phyloP scores from a whole-genome alignment of 2,113 vertebrate species.

The Tetrax tetrax region DNA sequence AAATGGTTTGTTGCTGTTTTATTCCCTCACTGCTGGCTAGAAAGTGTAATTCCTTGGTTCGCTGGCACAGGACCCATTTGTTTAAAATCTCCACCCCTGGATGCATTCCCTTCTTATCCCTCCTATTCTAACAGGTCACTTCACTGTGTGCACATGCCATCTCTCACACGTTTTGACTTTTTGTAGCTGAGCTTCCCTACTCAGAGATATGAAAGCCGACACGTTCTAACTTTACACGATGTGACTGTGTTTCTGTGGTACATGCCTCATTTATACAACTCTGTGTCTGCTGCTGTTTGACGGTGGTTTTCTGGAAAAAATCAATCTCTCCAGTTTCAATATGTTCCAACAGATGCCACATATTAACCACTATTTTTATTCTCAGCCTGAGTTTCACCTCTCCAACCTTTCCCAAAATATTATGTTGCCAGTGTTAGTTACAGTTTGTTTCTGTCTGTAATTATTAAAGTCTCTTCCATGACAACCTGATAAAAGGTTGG shows the following conservation, averaged over 20 bases:
- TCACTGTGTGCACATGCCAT: not conserved
- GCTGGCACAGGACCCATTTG: not conserved
- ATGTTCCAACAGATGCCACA: constrained; percentile 57
- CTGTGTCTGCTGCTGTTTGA: constrained; percentile 15
- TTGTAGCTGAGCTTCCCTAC: not conserved
- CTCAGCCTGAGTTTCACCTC: constrained; percentile 43
- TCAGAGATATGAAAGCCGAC: not conserved
- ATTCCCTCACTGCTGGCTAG: not conserved
- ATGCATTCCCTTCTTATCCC: constrained; percentile 4
- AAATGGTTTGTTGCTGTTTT: not conserved
- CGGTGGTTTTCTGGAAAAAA: constrained; percentile 55
- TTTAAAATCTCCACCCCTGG: not conserved
- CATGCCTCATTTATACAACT: not conserved
- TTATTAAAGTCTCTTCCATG: constrained; percentile 57
- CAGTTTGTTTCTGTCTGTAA: constrained; percentile 66
- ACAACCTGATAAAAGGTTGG: constrained; percentile 65
- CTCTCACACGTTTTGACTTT: not conserved
- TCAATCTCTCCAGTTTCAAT: constrained; percentile 44
- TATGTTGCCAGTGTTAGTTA: constrained; percentile 62
- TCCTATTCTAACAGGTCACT: not conserved
- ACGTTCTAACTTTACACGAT: not conserved
- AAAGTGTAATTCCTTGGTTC: not conserved
- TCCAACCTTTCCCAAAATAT: constrained; percentile 61
- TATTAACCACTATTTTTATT: constrained; percentile 57
- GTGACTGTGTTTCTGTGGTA: not conserved